A percentile compares a stretch with the other conserved stretches of the same genome.
Conservation (phyloP, 2,797 vertebrate genomes). For the Moxostoma hubbsi region DNA sequence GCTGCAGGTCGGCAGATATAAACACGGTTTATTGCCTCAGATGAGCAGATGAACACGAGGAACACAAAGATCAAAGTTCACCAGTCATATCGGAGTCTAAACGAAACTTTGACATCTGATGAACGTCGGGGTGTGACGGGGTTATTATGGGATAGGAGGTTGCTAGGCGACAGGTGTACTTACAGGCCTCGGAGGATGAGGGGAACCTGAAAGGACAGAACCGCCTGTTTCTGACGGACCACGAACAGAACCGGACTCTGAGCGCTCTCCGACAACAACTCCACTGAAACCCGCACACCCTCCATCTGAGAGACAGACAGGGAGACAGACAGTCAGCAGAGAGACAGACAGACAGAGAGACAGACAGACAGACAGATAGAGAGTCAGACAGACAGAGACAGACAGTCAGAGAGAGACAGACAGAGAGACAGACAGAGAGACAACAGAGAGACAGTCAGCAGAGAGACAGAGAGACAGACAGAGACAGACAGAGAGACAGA, state of each 20-base stretch:
- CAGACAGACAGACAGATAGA: not conserved
- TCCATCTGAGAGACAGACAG: constrained; percentile 78
- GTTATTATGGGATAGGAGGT: not conserved
- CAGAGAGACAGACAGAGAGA: too few relatives aligned
- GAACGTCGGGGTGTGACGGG: not conserved
- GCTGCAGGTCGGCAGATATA: too few relatives aligned
- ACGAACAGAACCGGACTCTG: constrained; percentile 90
- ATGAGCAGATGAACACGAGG: constrained; percentile 34
- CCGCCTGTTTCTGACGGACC: constrained; percentile 93
- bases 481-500: too few relatives aligned
- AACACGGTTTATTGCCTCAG: too few relatives aligned
- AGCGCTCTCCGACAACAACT: constrained; percentile 80
- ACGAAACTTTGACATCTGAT: not conserved
- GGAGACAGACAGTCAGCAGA: not conserved
- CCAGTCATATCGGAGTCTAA: not conserved
- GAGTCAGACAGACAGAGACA: not conserved
- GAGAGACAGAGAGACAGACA: too few relatives aligned
- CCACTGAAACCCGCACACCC: constrained; percentile 91
- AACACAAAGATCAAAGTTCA: constrained; percentile 66
- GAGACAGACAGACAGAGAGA: not conserved
- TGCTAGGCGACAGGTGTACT: constrained; percentile 72
- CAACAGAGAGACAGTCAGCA: too few relatives aligned
- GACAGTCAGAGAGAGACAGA: too few relatives aligned
- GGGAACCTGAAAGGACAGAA: constrained; percentile 95
- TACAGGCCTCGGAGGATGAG: constrained; percentile 95